phyloP scores from a whole-genome alignment of 2,888 invertebrate genomes.

The Sialis lutaria region DNA sequence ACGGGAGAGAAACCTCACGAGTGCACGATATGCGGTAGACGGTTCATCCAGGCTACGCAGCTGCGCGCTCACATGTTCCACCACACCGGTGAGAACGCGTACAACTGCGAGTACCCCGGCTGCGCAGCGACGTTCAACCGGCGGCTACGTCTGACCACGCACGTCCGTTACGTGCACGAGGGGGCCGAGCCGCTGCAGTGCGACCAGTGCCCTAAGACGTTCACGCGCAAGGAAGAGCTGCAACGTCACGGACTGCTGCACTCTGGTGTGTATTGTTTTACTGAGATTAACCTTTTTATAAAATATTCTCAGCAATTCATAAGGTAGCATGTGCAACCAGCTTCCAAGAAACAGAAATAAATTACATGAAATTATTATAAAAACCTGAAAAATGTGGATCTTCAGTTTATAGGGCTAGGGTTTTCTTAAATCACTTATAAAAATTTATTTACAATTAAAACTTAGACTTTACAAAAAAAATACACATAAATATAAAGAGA shows the following conservation, averaged over 20 bases:
- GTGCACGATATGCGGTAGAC: conserved; percentile 51
- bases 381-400: too few species aligned
- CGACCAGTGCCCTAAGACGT: conserved; percentile 34
- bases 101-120: conserved; percentile 41
- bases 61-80: conserved; percentile 61
- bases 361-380: too few species aligned
- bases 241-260: conserved; percentile 38
- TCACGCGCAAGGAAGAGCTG: conserved; percentile 42
- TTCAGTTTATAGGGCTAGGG: too few species aligned
- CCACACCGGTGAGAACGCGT: conserved; percentile 51
- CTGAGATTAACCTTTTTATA: too few species aligned
- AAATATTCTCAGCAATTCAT: too few species aligned
- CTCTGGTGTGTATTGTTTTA: too few species aligned
- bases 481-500: too few species aligned
- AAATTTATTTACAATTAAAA: too few species aligned
- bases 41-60: conserved; percentile 74
- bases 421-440: too few species aligned
- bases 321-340: too few species aligned
- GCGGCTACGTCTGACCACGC: conserved; percentile 29
- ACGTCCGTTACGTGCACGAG: conserved; percentile 43
- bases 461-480: too few species aligned
- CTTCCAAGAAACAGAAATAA: too few species aligned
- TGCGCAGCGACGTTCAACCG: conserved; percentile 31
- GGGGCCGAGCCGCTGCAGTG: conserved; percentile 41
- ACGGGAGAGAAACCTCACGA: conserved; percentile 39